phyloP scores from a whole-genome alignment of 2,888 invertebrate genomes.

The Coenonympha glycerion region DNA sequence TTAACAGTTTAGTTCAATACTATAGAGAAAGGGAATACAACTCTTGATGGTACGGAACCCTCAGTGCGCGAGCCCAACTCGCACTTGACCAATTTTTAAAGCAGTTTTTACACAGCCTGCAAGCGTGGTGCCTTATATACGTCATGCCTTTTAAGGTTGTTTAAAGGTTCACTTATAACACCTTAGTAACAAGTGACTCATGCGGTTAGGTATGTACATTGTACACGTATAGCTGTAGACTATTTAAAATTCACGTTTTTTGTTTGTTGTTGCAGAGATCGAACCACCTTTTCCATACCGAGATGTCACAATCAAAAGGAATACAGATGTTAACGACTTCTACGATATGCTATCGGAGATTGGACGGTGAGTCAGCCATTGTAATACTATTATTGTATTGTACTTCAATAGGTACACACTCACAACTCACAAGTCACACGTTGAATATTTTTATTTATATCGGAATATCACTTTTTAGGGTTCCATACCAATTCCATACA shows the following conservation, averaged over 20 bases:
- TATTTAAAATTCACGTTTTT: neutral
- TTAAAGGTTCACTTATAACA: too few relatives aligned
- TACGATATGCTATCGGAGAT: slow-evolving; percentile 93
- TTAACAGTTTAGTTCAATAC: too few relatives aligned
- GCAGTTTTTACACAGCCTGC: too few relatives aligned
- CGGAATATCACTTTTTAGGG: neutral
- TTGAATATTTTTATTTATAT: neutral
- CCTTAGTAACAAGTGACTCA: too few relatives aligned
- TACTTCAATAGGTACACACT: too few relatives aligned
- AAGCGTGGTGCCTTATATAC: too few relatives aligned
- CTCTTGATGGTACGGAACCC: too few relatives aligned
- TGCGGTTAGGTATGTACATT: neutral
- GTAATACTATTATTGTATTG: neutral
- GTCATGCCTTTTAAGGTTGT: too few relatives aligned
- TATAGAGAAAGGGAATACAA: too few relatives aligned
- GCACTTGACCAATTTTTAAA: too few relatives aligned
- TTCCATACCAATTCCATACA: too few relatives aligned
- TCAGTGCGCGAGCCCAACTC: too few relatives aligned
- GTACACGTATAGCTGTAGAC: neutral
- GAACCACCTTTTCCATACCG: slow-evolving; percentile 92
- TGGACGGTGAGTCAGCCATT: slow-evolving; percentile 83
- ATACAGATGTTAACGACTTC: slow-evolving; percentile 88
- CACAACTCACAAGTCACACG: slow-evolving; percentile 1
- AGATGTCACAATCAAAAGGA: slow-evolving; percentile 89
- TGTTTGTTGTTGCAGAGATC: slow-evolving; percentile 80